These are phyloP conservation scores for Atlantisia rogersi DNA, from an alignment of 2,113 vertebrate species.

Conservation along the genomic window DNA sequence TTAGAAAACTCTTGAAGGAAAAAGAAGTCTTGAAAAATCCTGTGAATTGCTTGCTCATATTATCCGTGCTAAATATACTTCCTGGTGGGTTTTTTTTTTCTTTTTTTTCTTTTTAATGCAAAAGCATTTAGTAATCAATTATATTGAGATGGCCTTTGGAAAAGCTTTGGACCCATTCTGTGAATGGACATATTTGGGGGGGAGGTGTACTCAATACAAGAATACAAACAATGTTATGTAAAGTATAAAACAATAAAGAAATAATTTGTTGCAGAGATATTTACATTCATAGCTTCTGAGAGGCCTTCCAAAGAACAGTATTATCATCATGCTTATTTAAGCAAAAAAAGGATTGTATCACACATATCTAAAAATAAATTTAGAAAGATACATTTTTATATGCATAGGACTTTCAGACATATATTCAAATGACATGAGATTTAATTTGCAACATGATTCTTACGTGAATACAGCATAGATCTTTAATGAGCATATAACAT, in stretches of 20 bases:
- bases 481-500: background rate
- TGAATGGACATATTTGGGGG: background rate
- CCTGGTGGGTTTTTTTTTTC: background rate
- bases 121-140: background rate
- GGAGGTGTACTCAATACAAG: rapidly evolving
- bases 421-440: background rate
- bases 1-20: background rate
- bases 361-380: background rate
- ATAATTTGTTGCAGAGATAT: background rate
- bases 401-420: background rate
- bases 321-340: background rate
- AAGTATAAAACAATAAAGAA: background rate
- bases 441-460: background rate
- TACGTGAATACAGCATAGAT: background rate
- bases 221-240: background rate
- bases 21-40: background rate
- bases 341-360: background rate
- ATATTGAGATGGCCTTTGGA: background rate
- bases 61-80: background rate
- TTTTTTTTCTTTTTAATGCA: background rate
- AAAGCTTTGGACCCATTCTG: background rate
- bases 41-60: background rate
- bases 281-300: background rate
- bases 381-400: background rate
- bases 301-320: background rate